phyloP scores from a whole-genome alignment of 2,888 invertebrate genomes.

The Papilio elwesi region DNA sequence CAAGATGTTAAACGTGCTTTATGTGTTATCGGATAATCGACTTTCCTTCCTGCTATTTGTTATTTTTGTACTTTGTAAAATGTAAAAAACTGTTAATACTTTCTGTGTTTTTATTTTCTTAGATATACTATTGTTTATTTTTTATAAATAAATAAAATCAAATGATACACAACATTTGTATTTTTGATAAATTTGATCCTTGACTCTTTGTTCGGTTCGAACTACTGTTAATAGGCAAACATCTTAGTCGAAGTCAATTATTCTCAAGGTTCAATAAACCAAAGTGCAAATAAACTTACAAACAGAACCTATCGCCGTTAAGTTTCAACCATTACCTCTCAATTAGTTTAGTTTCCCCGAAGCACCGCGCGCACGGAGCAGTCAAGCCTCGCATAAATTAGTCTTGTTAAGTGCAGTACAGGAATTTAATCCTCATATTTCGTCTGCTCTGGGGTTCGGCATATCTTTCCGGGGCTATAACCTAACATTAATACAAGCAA shows the following conservation, averaged over 20 bases:
- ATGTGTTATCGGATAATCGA: too few species aligned
- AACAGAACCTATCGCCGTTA: conserved; percentile 63
- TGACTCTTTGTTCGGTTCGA: too few species aligned
- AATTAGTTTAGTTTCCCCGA: conserved; percentile 78
- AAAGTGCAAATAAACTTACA: conserved; percentile 44
- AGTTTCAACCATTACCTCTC: conserved; percentile 76
- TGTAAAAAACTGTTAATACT: too few species aligned
- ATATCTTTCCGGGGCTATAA: conserved; percentile 78
- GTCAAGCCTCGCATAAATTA: conserved; percentile 78
- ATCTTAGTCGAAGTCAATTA: neutral
- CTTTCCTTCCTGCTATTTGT: too few species aligned
- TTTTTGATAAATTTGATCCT: too few species aligned
- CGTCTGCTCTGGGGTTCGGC: conserved; percentile 77
- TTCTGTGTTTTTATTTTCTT: too few species aligned
- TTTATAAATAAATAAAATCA: too few species aligned
- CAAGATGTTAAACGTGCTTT: too few species aligned
- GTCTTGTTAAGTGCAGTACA: conserved; percentile 82
- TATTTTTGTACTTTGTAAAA: too few species aligned
- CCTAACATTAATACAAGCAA: conserved; percentile 60
- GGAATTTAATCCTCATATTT: conserved; percentile 84
- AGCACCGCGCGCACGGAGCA: conserved; percentile 60
- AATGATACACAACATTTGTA: too few species aligned
- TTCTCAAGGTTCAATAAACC: conserved; percentile 22
- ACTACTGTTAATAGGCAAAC: too few species aligned
- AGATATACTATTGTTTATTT: too few species aligned